Percentiles rank a stretch among this genome's conserved stretches.
phyloP scores from a whole-genome alignment of 2,888 invertebrate genomes.

The Microdon myrmicae region DNA sequence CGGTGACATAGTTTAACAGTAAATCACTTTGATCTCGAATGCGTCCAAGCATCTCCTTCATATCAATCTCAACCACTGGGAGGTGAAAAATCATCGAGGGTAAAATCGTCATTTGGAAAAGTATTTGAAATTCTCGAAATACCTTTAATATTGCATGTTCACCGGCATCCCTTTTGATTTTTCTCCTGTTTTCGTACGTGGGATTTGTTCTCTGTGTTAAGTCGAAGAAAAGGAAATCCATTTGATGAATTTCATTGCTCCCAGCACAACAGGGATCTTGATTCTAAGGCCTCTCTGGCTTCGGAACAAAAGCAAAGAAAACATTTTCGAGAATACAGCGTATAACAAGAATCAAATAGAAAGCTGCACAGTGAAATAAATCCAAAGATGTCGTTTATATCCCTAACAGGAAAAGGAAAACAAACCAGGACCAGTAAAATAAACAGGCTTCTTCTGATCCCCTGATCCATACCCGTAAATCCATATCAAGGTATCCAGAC shows the following conservation, averaged over 20 bases:
- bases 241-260: conserved; percentile 39
- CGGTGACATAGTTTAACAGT: conserved; percentile 6
- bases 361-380: conserved; percentile 19
- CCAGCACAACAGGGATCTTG: conserved; percentile 13
- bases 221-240: conserved; percentile 31
- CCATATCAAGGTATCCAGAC: too few species aligned
- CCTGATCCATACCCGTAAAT: too few species aligned
- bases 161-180: conserved; percentile 2
- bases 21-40: conserved; percentile 42
- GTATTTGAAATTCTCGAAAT: conserved; percentile 30
- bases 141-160: too few species aligned
- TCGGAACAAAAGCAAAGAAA: too few species aligned
- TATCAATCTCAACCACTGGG: conserved; percentile 1
- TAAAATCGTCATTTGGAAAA: conserved; percentile 5
- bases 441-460: too few species aligned
- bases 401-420: too few species aligned
- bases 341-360: conserved; percentile 35
- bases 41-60: conserved; percentile 1
- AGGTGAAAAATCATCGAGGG: neutral
- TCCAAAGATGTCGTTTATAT: too few species aligned
- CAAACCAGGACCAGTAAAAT: too few species aligned
- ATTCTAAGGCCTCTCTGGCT: too few species aligned
- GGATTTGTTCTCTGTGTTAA: too few species aligned
- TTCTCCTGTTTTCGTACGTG: neutral
- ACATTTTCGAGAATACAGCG: neutral